Evolutionary conservation across 2,888 invertebrate genomes (phyloP), one percentile per base, ranked within the genome.

Genomic region (Rhogogaster chlorosoma): DNA sequence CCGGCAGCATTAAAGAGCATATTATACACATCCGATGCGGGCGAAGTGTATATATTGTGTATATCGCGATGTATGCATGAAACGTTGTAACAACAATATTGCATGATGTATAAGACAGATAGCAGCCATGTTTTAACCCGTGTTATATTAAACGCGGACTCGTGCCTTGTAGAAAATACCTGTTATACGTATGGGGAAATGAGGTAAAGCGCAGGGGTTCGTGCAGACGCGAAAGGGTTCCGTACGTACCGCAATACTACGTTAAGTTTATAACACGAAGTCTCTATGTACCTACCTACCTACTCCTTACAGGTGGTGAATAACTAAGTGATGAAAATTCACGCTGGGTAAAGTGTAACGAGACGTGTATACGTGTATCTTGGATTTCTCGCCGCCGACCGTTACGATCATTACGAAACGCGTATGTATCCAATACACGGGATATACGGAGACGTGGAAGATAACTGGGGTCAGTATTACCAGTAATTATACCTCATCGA

Each of bases 401-500:
- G 2, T 6, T 22, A 7, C 9, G 38, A 71, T 38, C 15, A 6
- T 29, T 29, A 32, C n/a, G 67, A 67, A 67, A 67, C 15, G 18
- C n/a, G n/a, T n/a, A n/a, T n/a, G n/a, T n/a, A n/a, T 57, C 12
- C n/a, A 29, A 22, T 29, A 5, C 12, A 53, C 18, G 1, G 0
- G 61, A 12, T 61, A 53, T 9, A 61, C 5, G 26, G 10, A 61
- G 1, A n/a, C 61, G 22, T 61, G 22, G 26, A 22, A 26, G 9
- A 22, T 26, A 22, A 10, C 61, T 84, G 85, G 88, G 87, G 83
- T 86, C 85, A 89, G 88, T 91, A 91, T 92, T 91, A 92, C 89
- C 91, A 90, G 91, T 91, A 92, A 92, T 91, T 92, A n/a, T n/a
- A 92, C 91, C 89, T 92, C 92, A 92, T 92, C 92, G 89, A 88